Evolutionary conservation across 1,140 invertebrate genomes (phyloP).

Genomic region (Ruditapes philippinarum): DNA sequence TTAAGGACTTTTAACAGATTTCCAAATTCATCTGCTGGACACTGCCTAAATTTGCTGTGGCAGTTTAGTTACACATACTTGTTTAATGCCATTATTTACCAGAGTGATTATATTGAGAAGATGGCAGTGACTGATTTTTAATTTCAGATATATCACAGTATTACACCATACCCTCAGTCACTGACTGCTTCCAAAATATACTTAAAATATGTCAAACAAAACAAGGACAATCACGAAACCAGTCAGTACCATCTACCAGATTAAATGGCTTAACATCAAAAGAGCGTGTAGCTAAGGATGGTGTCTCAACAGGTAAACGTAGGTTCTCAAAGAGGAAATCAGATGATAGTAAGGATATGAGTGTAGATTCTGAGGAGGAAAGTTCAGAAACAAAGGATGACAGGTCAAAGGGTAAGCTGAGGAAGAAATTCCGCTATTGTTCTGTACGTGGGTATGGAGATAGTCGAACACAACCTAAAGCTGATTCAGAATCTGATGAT

Average conservation of each 20-base stretch:
- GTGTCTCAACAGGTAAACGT: slow-evolving; percentile 3
- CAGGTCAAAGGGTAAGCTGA: slow-evolving; percentile 27
- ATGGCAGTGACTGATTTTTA: no score
- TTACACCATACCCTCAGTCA: slow-evolving; percentile 4
- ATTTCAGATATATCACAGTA: slow-evolving; percentile 37
- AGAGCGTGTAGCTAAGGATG: background rate
- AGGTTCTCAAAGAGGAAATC: slow-evolving; percentile 45
- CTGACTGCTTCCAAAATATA: slow-evolving; percentile 44
- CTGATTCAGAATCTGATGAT: slow-evolving; percentile 56
- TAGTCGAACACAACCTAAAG: slow-evolving; percentile 22
- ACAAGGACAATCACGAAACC: background rate
- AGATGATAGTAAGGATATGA: slow-evolving; percentile 22
- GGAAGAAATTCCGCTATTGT: slow-evolving; percentile 38
- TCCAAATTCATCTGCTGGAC: no score
- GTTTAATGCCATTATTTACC: no score
- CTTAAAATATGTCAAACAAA: slow-evolving; percentile 11
- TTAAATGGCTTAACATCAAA: background rate
- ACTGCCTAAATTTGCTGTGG: no score
- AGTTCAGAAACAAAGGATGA: slow-evolving; percentile 28
- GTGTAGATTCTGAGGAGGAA: slow-evolving; percentile 8
- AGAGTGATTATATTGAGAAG: no score
- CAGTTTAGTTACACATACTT: no score
- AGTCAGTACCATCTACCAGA: slow-evolving; percentile 35
- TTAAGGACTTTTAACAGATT: no score
- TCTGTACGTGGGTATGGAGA: background rate